These are phyloP conservation scores for Drosophila anceps DNA, from an alignment of 2,888 invertebrate species.

Conservation along the genomic window DNA sequence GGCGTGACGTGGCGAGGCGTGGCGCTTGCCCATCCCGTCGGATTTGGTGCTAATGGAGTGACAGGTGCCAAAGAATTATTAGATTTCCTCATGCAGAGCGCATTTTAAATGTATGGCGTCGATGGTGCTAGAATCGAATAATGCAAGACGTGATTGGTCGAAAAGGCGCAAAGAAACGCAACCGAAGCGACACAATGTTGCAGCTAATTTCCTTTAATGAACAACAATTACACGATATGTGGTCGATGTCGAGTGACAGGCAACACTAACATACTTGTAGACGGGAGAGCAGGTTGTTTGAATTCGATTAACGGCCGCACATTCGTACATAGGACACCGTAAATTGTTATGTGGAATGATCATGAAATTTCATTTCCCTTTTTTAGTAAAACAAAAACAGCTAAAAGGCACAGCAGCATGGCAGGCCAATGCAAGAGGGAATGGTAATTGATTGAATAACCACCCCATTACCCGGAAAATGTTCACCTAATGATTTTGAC, in stretches of 20 bases:
- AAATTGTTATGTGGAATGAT: conserved; percentile 57
- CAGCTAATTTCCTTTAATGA: conserved; percentile 64
- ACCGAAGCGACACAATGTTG: conserved; percentile 13
- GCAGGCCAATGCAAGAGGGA: background rate
- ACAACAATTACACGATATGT: conserved; percentile 58
- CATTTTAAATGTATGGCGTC: conserved; percentile 47
- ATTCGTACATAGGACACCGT: background rate
- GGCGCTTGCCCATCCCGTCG: conserved; percentile 46
- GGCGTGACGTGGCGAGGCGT: background rate
- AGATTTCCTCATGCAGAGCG: conserved; percentile 74
- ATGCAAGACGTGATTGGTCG: conserved; percentile 46
- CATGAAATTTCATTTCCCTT: conserved; percentile 81
- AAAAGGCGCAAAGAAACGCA: conserved; percentile 29
- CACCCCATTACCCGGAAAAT: conserved; percentile 1
- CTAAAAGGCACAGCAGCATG: background rate
- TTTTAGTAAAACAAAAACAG: conserved; percentile 27
- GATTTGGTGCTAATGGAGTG: conserved; percentile 74
- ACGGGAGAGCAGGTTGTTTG: conserved; percentile 20
- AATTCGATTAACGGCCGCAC: background rate
- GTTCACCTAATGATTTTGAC: background rate
- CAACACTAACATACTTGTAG: background rate
- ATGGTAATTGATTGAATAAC: conserved; percentile 15
- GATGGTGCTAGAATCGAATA: conserved; percentile 8
- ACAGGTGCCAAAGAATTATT: conserved; percentile 77
- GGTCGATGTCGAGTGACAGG: conserved; percentile 5